phyloP scores from a whole-genome alignment of 2,113 vertebrate species.

The Clarias macrocephalus region DNA sequence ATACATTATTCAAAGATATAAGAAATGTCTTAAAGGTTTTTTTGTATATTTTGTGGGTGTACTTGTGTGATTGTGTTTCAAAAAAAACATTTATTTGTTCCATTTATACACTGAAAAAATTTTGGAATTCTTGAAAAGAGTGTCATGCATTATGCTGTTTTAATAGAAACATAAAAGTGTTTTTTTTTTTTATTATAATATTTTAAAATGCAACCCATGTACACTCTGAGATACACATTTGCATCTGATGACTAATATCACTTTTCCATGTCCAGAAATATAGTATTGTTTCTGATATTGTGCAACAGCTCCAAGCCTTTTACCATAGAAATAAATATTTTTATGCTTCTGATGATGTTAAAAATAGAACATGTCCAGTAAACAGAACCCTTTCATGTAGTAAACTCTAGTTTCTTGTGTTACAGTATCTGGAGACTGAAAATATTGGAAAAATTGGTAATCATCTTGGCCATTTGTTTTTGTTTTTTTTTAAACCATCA shows the following conservation, averaged over 20 bases:
- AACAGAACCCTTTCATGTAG: background rate
- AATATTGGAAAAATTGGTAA: background rate
- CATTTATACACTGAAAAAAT: conserved; percentile 12
- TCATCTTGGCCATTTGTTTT: conserved; percentile 6
- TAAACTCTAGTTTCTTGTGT: conserved; percentile 65
- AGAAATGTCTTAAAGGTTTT: conserved; percentile 12
- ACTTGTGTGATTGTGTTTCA: conserved; percentile 13
- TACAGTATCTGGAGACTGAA: conserved; percentile 43
- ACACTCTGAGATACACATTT: background rate
- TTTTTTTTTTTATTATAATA: conserved; percentile 9
- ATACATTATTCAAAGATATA: conserved; percentile 54
- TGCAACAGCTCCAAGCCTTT: conserved; percentile 8
- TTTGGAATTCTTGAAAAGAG: background rate
- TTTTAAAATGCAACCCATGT: background rate
- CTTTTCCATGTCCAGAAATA: conserved; percentile 8
- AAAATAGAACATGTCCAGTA: background rate
- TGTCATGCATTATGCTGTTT: background rate
- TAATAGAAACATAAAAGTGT: background rate
- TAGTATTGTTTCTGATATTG: background rate
- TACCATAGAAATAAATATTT: background rate
- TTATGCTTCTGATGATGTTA: background rate
- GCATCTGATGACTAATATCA: conserved; percentile 21
- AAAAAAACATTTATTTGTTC: background rate
- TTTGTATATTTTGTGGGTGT: conserved; percentile 16
- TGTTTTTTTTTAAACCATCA: background rate